Conservation (phyloP, 2,888 invertebrate genomes). For the Andrena bicolor region DNA sequence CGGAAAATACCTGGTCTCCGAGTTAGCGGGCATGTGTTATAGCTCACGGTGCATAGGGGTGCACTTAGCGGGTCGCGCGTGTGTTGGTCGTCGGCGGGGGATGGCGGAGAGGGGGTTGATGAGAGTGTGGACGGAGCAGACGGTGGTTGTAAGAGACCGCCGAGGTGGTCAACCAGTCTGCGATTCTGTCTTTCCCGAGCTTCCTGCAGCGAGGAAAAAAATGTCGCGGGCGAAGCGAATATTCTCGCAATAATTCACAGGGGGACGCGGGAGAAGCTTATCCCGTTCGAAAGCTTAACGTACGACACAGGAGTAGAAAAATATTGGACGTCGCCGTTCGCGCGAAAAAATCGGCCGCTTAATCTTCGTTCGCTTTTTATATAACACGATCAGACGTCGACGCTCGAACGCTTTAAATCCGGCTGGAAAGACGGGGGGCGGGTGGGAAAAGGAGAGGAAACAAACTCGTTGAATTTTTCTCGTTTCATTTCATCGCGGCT, state of each 20-base stretch:
- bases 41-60: conserved; percentile 63
- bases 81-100: conserved; percentile 63
- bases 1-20: conserved; percentile 57
- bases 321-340: conserved; percentile 15
- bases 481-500: conserved; percentile 54
- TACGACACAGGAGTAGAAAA: not conserved
- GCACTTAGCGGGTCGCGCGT: conserved; percentile 65
- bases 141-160: conserved; percentile 75
- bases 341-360: conserved; percentile 21
- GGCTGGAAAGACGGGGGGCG: conserved; percentile 9
- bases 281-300: not conserved
- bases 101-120: conserved; percentile 64
- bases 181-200: conserved; percentile 57
- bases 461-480: conserved; percentile 62
- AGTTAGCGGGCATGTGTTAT: conserved; percentile 70
- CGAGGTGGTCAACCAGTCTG: conserved; percentile 78
- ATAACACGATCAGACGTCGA: conserved; percentile 45
- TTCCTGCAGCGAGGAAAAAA: not conserved
- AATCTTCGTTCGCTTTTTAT: conserved; percentile 26
- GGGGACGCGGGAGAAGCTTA: not conserved
- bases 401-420: conserved; percentile 49
- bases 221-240: not conserved
- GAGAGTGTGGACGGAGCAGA: conserved; percentile 76
- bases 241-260: conserved; percentile 1
- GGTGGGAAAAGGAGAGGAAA: conserved; percentile 29